Evolutionary conservation across 2,888 invertebrate species (phyloP).

Genomic region (Desoria tigrina): DNA sequence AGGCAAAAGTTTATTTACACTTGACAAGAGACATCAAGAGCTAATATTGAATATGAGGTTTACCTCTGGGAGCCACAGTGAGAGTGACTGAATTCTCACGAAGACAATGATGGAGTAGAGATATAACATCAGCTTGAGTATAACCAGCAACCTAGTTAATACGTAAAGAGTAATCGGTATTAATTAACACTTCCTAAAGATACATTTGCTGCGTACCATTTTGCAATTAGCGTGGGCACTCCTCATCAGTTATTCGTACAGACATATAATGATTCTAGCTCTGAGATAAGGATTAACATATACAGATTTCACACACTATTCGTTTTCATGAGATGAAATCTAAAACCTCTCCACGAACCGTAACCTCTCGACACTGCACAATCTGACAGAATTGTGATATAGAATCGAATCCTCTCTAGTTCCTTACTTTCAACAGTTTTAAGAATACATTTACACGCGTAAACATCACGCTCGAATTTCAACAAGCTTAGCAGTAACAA

Average conservation of each 20-base stretch:
- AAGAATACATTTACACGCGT: slow-evolving; percentile 6
- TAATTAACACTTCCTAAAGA: slow-evolving; percentile 16
- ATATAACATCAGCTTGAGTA: slow-evolving; percentile 62
- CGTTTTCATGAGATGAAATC: no score
- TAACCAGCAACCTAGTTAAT: slow-evolving; percentile 61
- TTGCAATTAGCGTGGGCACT: slow-evolving; percentile 1
- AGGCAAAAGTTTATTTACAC: no score
- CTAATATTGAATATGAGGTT: slow-evolving; percentile 34
- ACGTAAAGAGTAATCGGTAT: slow-evolving; percentile 2
- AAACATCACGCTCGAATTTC: slow-evolving; percentile 4
- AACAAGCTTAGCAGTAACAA: background rate
- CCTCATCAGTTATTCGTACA: background rate
- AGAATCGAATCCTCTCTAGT: background rate
- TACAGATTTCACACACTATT: no score
- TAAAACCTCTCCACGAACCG: no score
- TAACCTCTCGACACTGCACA: no score
- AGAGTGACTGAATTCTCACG: slow-evolving; percentile 61
- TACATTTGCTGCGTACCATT: background rate
- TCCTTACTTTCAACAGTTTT: no score
- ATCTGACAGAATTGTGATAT: no score
- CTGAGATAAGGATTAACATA: no score
- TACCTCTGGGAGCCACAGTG: slow-evolving; percentile 61
- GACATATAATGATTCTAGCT: no score
- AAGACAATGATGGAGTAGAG: slow-evolving; percentile 62
- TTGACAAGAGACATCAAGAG: no score